phyloP scores from a whole-genome alignment of 2,797 vertebrate genomes.

The Hemitrygon akajei region DNA sequence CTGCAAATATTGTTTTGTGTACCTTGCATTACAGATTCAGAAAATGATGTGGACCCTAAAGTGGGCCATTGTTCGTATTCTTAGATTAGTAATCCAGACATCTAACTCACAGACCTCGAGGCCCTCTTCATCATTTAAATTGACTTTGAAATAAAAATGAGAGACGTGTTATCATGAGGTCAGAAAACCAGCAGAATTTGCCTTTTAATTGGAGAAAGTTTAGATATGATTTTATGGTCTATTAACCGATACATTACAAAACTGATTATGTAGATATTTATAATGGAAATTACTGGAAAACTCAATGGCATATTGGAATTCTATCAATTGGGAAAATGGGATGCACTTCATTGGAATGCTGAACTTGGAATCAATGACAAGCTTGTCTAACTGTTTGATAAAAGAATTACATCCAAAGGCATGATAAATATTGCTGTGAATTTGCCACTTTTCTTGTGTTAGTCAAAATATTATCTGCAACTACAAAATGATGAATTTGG shows the following conservation, averaged over 20 bases:
- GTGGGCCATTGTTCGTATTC: not conserved
- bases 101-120: not conserved
- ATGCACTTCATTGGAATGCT: not conserved
- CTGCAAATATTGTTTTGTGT: not conserved
- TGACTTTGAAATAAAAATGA: not conserved
- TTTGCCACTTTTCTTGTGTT: not conserved
- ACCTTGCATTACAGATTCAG: not conserved
- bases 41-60: not conserved
- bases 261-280: not conserved
- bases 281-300: not conserved
- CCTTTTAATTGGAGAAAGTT: not conserved
- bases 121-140: not conserved
- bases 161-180: not conserved
- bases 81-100: not conserved
- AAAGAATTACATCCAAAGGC: not conserved
- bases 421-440: not conserved
- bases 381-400: not conserved
- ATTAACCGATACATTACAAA: not conserved
- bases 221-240: not conserved
- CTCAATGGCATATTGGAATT: not conserved
- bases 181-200: not conserved
- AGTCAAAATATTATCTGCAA: not conserved
- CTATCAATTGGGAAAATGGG: not conserved
- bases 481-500: too few relatives aligned
- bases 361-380: not conserved